Percentiles rank a stretch among this genome's conserved stretches.
These are phyloP conservation scores for Heliothis virescens DNA, from an alignment of 1,140 invertebrate species.

Conservation along the genomic window DNA sequence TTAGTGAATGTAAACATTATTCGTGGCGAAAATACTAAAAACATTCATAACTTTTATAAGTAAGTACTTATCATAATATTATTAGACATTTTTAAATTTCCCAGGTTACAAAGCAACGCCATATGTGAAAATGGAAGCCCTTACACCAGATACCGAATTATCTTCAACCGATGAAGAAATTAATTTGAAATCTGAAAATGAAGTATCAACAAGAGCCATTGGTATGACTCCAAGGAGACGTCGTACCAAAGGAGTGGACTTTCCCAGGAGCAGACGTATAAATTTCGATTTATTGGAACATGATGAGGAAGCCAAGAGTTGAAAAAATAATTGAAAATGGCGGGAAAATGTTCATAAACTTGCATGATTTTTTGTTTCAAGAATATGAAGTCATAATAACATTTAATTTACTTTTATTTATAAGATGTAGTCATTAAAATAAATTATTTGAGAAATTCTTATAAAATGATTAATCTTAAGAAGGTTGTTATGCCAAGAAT, in stretches of 20 bases:
- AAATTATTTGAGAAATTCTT: no score
- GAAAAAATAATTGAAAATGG: background rate
- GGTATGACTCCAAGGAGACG: background rate
- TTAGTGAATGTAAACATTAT: no score
- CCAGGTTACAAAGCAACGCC: background rate
- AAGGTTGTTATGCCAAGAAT: no score
- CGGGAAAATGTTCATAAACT: no score
- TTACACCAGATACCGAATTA: background rate
- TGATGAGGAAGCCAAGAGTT: background rate
- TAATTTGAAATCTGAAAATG: background rate
- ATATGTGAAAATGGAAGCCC: constrained; percentile 11
- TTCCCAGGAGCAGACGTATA: background rate
- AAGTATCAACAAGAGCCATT: background rate
- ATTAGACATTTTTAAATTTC: background rate
- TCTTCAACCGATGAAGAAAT: background rate
- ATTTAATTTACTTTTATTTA: no score
- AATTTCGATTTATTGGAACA: constrained; percentile 22
- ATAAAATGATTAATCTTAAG: no score
- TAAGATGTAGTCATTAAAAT: no score
- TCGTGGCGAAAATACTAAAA: no score
- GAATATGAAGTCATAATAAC: no score
- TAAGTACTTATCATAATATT: background rate
- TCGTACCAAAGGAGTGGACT: background rate
- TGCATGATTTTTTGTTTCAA: no score
- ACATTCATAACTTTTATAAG: no score